Conservation (phyloP, 2,888 invertebrate genomes). For the Dyspetes luteomarginatus region DNA sequence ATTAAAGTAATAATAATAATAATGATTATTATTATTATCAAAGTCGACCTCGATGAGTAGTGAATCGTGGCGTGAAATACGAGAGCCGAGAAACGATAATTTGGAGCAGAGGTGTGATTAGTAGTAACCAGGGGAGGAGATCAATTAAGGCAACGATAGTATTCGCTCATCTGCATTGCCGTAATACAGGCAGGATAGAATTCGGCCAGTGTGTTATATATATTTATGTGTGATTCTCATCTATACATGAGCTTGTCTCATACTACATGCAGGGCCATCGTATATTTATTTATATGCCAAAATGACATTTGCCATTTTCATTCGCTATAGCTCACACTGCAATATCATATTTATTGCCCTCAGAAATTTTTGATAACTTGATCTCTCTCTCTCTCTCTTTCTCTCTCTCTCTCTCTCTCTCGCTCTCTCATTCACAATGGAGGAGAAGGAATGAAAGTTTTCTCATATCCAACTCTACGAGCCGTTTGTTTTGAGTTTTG, state of each 20-base stretch:
- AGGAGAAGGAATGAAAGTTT: slow-evolving; percentile 33
- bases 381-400: slow-evolving; percentile 26
- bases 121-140: slow-evolving; percentile 55
- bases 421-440: too few relatives aligned
- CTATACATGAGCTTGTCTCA: too few relatives aligned
- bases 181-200: slow-evolving; percentile 45
- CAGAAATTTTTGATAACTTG: slow-evolving; percentile 47
- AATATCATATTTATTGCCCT: slow-evolving; percentile 21
- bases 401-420: slow-evolving; percentile 19
- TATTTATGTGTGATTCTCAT: too few relatives aligned
- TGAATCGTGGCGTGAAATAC: slow-evolving; percentile 28
- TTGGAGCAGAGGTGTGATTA: slow-evolving; percentile 53
- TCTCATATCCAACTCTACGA: slow-evolving; percentile 40
- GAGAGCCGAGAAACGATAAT: slow-evolving; percentile 41
- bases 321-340: neutral
- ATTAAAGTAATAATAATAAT: too few relatives aligned
- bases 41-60: slow-evolving; percentile 11
- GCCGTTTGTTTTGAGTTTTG: slow-evolving; percentile 31
- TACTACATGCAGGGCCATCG: too few relatives aligned
- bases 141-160: slow-evolving; percentile 57
- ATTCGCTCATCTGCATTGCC: slow-evolving; percentile 60
- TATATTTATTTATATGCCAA: too few relatives aligned
- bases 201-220: slow-evolving; percentile 3
- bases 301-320: neutral
- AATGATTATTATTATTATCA: slow-evolving; percentile 10